A percentile compares a stretch with the other conserved stretches of the same genome.
Conservation (phyloP, 2,888 invertebrate genomes). For the Linyphia triangularis region DNA sequence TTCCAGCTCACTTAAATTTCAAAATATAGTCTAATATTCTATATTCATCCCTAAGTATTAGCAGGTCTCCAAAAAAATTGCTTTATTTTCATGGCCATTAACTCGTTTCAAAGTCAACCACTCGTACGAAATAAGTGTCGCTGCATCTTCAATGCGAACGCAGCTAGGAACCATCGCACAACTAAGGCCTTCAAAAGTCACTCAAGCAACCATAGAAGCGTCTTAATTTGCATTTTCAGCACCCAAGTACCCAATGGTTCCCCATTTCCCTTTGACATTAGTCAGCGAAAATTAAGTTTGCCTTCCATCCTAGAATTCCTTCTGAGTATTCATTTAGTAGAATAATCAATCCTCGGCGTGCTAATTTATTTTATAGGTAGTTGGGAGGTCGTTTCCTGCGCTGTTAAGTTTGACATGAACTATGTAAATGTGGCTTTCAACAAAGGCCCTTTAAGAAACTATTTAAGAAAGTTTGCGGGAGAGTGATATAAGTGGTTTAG, state of each 20-base stretch:
- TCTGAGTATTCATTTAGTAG: conserved; percentile 55
- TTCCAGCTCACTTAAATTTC: too few species aligned
- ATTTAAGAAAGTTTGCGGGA: not conserved
- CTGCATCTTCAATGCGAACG: not conserved
- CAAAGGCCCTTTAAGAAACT: conserved; percentile 40
- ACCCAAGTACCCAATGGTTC: conserved; percentile 21
- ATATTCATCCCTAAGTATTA: too few species aligned
- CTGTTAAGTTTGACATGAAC: conserved; percentile 51
- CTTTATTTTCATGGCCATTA: too few species aligned
- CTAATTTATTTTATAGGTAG: conserved; percentile 59
- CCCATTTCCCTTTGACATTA: conserved; percentile 51
- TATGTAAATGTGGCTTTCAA: conserved; percentile 44
- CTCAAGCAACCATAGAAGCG: not conserved
- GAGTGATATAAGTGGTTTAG: not conserved
- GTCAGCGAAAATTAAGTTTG: conserved; percentile 64
- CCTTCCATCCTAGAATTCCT: conserved; percentile 26
- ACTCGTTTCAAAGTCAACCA: not conserved
- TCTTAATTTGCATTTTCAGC: conserved; percentile 56
- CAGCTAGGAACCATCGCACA: not conserved
- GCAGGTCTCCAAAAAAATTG: too few species aligned
- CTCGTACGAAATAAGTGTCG: not conserved
- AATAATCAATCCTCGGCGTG: conserved; percentile 58
- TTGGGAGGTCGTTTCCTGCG: conserved; percentile 9
- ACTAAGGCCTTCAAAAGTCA: conserved; percentile 12
- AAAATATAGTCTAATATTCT: too few species aligned